Conservation (phyloP, 2,797 vertebrate genomes). For the Sciurus carolinensis region DNA sequence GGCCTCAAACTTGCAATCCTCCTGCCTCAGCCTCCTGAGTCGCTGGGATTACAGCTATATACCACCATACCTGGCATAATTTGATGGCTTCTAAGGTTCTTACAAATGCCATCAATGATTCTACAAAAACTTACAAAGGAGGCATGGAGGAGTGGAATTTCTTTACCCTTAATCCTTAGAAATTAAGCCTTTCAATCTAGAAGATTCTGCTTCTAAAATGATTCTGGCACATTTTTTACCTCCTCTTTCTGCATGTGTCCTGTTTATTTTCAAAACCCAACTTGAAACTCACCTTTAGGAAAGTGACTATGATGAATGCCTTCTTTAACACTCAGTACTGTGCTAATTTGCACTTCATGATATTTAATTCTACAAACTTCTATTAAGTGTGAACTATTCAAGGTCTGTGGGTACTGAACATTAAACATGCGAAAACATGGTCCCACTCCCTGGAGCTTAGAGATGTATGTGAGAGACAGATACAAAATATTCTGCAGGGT, state of each 20-base stretch:
- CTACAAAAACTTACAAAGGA: constrained; percentile 44
- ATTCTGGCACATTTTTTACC: not conserved
- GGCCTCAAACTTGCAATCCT: too few species aligned
- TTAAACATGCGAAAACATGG: constrained; percentile 11
- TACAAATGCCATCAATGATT: constrained; percentile 8
- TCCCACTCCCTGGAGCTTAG: constrained; percentile 1
- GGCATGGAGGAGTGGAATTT: not conserved
- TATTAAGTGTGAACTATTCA: constrained; percentile 44
- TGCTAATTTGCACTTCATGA: constrained; percentile 54
- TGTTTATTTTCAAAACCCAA: constrained; percentile 55
- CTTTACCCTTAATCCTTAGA: constrained; percentile 44
- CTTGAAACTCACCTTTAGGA: constrained; percentile 60
- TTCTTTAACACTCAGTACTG: constrained; percentile 51
- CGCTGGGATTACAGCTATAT: too few species aligned
- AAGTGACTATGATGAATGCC: constrained; percentile 3
- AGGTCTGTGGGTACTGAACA: constrained; percentile 35
- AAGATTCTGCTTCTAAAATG: constrained; percentile 48
- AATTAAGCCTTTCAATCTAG: constrained; percentile 56
- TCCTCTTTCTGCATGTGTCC: not conserved
- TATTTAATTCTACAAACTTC: constrained; percentile 43
- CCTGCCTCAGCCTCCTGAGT: too few species aligned
- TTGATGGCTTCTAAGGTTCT: not conserved
- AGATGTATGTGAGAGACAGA: constrained; percentile 17
- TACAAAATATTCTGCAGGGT: not conserved
- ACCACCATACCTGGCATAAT: not conserved